Conservation (phyloP, 2,888 invertebrate species). For the Halictus quadricinctus region DNA sequence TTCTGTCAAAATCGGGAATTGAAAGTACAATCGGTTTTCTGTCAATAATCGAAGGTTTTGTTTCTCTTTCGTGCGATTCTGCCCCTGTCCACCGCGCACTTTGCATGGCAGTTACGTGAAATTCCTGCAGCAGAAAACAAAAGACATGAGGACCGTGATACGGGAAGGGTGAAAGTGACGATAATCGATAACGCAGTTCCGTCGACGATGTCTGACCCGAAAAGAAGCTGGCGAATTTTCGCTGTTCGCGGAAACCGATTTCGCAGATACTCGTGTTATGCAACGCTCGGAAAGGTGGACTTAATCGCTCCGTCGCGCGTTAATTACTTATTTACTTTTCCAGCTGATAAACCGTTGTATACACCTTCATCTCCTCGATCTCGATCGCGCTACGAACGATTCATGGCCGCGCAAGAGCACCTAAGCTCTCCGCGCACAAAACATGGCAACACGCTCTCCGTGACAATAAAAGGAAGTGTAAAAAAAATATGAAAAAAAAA, state of each 20-base stretch:
- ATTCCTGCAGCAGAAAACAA: not conserved
- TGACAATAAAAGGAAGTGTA: not conserved
- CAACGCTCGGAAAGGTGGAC: not conserved
- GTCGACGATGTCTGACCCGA: not conserved
- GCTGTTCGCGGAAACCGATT: not conserved
- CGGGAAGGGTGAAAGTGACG: not conserved
- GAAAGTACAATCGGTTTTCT: not conserved
- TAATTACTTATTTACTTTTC: constrained; percentile 16
- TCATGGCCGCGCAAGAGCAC: not conserved
- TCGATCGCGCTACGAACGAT: not conserved
- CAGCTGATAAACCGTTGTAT: constrained; percentile 17
- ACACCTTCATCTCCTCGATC: not conserved
- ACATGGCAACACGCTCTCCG: not conserved
- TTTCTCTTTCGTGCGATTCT: not conserved
- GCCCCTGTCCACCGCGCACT: not conserved
- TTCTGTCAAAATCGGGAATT: not conserved
- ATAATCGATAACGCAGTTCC: not conserved
- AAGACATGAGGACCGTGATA: not conserved
- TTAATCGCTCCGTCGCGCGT: not conserved
- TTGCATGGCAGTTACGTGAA: not conserved
- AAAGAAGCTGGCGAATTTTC: not conserved
- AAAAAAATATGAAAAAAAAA: constrained; percentile 19
- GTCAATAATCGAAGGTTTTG: not conserved
- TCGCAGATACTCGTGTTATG: not conserved
- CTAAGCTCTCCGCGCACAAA: not conserved